Base-by-base conservation (phyloP, 2,888 invertebrate genomes). In the Ophion obscuratus region DNA sequence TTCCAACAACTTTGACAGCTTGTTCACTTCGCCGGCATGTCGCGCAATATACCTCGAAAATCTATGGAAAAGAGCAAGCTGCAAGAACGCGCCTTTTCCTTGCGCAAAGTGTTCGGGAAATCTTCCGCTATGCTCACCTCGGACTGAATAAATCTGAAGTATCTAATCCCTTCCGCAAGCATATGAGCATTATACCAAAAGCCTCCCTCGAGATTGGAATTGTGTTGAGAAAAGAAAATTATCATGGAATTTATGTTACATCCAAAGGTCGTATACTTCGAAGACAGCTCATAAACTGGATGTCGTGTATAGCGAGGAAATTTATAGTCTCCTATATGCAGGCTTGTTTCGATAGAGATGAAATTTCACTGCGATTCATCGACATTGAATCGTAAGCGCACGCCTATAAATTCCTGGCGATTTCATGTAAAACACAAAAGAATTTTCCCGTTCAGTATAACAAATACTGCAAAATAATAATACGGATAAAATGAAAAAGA, bases 11-110 rank as follows among this genome's bases (percentile, higher is more conserved):
- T 31, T 75, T 80, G 66, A 24, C 66, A 73, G 27, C 40, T 80
- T 36, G 66, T 44, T 80, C 64, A 71, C 59, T 57, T 80, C n/a
- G 68, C 47, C 61, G 61, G 47, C 44, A 61, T 47, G 67, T 9
- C 36, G 24, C 7, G 31, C 66, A n/a, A 61, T 78, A 6, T 27
- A 24, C 31, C 24, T 61, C 2, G n/a, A 78, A 40, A 61, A 70
- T 11, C 27, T 68, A 17, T 1, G 53, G 4, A 76, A 64, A 61
- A 1, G 17, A 24, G 5, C 11, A 31, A 61, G 40, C n/a, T 61
- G 40, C 24, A 24, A 24, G 44, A n/a, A 44, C 27, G 24, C 27
- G 27, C 11, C 11, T 31, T 57, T 44, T 27, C 44, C 5, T 40
- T 14, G 11, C 2, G 5, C 17, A 36, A 27, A 74, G 44, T 36